A percentile compares a stretch with the other conserved stretches of the same genome.
These are phyloP conservation scores for Syritta pipiens DNA, from an alignment of 2,888 invertebrate genomes.

Conservation along the genomic window DNA sequence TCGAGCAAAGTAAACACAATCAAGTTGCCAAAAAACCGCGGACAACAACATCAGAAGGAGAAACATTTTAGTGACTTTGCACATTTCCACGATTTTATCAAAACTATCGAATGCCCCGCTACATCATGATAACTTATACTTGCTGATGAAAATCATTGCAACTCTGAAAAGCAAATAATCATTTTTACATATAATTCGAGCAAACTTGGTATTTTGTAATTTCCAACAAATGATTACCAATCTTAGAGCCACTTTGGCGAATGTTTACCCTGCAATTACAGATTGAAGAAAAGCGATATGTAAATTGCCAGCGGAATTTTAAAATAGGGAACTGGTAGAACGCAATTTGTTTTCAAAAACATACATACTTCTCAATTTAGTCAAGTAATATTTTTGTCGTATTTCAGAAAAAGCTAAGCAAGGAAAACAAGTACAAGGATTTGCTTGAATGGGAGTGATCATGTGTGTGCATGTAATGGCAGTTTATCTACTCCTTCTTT, in stretches of 20 bases:
- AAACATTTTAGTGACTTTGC: no score
- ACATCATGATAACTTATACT: conserved; percentile 41
- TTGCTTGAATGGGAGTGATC: no score
- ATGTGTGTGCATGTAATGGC: no score
- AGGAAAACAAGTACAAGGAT: no score
- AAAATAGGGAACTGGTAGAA: conserved; percentile 13
- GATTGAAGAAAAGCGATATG: conserved; percentile 49
- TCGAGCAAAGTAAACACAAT: conserved; percentile 13
- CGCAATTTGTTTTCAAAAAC: not conserved
- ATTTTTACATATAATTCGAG: conserved; percentile 38
- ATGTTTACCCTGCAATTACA: conserved; percentile 2
- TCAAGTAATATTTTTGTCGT: no score
- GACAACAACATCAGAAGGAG: conserved; percentile 13
- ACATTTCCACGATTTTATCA: not conserved
- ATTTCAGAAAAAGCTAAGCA: no score
- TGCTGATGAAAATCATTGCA: conserved; percentile 3
- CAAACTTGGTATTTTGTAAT: conserved; percentile 17
- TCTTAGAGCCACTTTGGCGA: not conserved
- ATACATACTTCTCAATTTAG: no score
- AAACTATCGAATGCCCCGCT: not conserved
- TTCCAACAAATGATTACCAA: not conserved
- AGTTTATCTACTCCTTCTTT: no score
- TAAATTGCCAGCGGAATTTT: conserved; percentile 42
- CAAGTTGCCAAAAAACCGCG: not conserved
- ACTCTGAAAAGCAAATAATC: not conserved